Base-by-base conservation (phyloP, 2,888 invertebrate species). In the Neria commutata region DNA sequence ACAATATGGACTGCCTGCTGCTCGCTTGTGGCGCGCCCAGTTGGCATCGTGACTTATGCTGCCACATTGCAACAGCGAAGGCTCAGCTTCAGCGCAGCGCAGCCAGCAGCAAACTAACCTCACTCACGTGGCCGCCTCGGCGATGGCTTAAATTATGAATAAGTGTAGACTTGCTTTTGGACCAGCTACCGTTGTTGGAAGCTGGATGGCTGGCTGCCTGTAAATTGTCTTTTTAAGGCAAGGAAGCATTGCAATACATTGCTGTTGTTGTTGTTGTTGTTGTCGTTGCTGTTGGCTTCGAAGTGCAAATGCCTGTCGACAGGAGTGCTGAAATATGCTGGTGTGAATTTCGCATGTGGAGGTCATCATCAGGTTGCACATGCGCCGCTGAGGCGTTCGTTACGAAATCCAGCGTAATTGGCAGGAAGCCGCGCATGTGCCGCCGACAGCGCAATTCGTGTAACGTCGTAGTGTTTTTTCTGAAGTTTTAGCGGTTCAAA, bases 61-160 rank as follows among this genome's bases (percentile, higher is more conserved):
- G 21, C 42, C 42, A 42, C 42, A 42, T 5, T 42, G 42, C 14
- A 19, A 5, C 37, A 37, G 8, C n/a, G n/a, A 11, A 10, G 37
- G 37, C 16, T 37, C 37, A 37, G 42, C 42, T 42, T n/a, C n/a
- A n/a, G n/a, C n/a, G n/a, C n/a, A n/a, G 42, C 21, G 42, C 42
- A 42, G 19, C 21, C 21, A 19, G 42, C 21, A 21, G 42, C 21
- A 42, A 42, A 42, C n/a, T 42, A 42, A 42, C 42, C 21, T 19
- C 42, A 42, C 17, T 42, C 42, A 42, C 42, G 42, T 42, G 42
- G n/a, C n/a, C n/a, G n/a, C n/a, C n/a, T 42, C 21, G 42, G 42
- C 21, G 42, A 42, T 42, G 42, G 42, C 42, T 42, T 42, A 42
- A 42, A 42, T 42, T 42, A 42, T 42, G 42, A 17, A 42, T 42